Conservation (phyloP, 1,140 invertebrate genomes). For the Oryctes rhinoceros region DNA sequence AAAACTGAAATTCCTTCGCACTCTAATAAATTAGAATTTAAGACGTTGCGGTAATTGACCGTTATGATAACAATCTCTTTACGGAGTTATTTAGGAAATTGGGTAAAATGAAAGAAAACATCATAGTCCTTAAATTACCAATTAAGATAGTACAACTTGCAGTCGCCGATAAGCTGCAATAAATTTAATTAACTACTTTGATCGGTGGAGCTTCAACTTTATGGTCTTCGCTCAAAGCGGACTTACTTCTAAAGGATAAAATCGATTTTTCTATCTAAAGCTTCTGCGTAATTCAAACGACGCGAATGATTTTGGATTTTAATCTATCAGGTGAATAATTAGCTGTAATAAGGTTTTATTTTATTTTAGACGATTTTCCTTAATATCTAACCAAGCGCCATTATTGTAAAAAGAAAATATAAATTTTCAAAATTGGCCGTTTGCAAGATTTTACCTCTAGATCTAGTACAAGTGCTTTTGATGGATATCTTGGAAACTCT, state of each 20-base stretch:
- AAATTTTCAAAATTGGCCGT: no score
- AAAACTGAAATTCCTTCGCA: background rate
- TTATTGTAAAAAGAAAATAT: background rate
- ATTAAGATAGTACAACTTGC: slow-evolving; percentile 5
- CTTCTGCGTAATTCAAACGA: background rate
- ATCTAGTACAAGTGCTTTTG: no score
- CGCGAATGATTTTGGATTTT: background rate
- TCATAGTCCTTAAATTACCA: background rate
- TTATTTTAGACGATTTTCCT: background rate
- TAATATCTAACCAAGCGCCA: background rate
- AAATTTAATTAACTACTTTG: background rate
- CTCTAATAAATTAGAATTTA: slow-evolving; percentile 12
- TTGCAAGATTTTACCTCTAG: no score
- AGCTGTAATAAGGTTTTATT: background rate
- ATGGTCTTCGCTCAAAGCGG: background rate
- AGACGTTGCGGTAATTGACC: background rate
- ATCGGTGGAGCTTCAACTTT: background rate
- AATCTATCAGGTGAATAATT: background rate
- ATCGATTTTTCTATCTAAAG: background rate
- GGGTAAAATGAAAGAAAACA: background rate
- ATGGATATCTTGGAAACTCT: no score
- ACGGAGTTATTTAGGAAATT: background rate
- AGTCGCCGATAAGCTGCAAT: background rate
- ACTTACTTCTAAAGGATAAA: background rate
- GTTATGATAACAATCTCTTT: background rate